These are phyloP conservation scores for Elysia chlorotica DNA, from an alignment of 1,140 invertebrate genomes.

Conservation along the genomic window DNA sequence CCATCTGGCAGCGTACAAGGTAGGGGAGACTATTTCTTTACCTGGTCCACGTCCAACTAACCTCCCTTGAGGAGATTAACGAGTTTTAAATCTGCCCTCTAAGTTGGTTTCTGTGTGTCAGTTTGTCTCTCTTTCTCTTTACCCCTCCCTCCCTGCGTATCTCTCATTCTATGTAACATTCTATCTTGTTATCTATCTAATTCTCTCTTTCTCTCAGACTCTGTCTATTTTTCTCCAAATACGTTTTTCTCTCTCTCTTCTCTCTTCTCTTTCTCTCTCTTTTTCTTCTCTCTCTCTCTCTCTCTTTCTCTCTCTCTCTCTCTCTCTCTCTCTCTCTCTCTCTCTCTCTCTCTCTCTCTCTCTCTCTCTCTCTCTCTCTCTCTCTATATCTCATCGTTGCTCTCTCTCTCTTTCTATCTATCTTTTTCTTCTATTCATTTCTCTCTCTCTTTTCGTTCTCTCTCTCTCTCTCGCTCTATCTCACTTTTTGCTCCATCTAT, in stretches of 20 bases:
- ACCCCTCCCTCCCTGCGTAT: neutral
- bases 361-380: neutral
- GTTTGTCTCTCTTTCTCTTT: neutral
- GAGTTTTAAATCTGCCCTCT: neutral
- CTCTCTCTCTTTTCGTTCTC: too few species aligned
- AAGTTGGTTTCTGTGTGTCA: neutral
- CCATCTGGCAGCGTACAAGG: slow-evolving; percentile 67
- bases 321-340: slow-evolving; percentile 1
- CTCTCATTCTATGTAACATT: neutral
- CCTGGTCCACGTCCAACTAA: neutral
- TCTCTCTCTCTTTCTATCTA: neutral
- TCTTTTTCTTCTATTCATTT: too few species aligned
- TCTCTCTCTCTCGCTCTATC: too few species aligned
- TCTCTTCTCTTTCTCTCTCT: neutral
- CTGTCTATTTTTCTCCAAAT: neutral
- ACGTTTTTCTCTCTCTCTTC: neutral
- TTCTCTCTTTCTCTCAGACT: neutral
- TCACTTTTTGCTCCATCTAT: too few species aligned
- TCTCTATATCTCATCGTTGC: too few species aligned
- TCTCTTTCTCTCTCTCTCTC: slow-evolving; percentile 4
- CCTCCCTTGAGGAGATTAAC: neutral
- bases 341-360: neutral
- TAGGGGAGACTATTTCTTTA: slow-evolving; percentile 36
- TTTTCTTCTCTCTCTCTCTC: slow-evolving; percentile 8
- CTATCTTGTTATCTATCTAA: neutral